Conservation (phyloP, 1,140 invertebrate species). For the Zophobas morio region DNA sequence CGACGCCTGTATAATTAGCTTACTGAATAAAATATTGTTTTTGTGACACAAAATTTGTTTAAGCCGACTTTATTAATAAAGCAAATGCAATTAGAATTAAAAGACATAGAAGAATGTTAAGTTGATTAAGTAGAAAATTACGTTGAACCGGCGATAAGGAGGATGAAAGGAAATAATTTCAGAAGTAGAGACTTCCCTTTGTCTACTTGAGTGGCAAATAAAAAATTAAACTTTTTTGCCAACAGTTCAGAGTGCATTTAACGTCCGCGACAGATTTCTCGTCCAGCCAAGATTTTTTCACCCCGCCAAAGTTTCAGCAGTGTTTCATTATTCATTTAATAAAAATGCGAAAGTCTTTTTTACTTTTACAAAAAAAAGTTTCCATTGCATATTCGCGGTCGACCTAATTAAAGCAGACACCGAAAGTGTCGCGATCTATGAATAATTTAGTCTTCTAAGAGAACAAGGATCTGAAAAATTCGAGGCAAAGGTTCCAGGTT, state of each 20-base stretch:
- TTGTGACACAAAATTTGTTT: background rate
- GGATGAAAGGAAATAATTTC: constrained; percentile 2
- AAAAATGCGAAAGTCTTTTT: constrained; percentile 4
- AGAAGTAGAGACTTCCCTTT: background rate
- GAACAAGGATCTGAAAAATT: background rate
- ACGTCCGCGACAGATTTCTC: background rate
- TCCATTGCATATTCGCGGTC: background rate
- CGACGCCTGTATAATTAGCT: background rate
- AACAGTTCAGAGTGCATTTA: background rate
- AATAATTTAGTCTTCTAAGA: background rate
- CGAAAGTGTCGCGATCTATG: background rate
- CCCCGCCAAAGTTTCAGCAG: background rate
- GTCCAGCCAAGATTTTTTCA: background rate
- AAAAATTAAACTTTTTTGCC: background rate
- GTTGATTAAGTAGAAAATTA: constrained; percentile 4
- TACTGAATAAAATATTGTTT: background rate
- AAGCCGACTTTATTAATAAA: background rate
- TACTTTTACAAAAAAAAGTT: background rate
- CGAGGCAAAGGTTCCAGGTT: background rate
- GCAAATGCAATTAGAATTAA: constrained; percentile 3
- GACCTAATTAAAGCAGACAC: background rate
- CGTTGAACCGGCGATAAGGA: background rate
- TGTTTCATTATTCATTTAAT: constrained; percentile 6
- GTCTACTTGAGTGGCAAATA: constrained; percentile 2
- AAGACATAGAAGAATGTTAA: background rate